phyloP scores from a whole-genome alignment of 2,797 vertebrate species.

The Aulostomus chinensis region DNA sequence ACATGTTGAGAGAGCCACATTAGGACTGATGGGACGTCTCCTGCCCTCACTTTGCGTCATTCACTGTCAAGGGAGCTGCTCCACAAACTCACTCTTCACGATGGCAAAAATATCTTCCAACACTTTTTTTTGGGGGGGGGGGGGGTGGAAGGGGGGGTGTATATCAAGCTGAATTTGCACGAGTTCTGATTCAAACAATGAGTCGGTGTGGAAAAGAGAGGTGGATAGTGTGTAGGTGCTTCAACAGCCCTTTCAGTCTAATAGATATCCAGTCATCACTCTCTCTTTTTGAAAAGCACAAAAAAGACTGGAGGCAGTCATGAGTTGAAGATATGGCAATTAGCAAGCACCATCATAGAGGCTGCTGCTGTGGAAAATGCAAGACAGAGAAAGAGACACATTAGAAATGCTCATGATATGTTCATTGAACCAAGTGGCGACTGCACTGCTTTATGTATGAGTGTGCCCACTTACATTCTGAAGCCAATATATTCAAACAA shows the following conservation, averaged over 20 bases:
- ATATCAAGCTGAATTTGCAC: no score
- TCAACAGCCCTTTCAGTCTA: no score
- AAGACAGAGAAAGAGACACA: slow-evolving; percentile 15
- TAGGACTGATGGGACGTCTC: no score
- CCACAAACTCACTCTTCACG: no score
- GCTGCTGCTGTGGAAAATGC: slow-evolving; percentile 31
- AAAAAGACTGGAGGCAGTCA: slow-evolving; percentile 33
- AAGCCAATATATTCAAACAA: no score
- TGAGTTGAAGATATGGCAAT: slow-evolving; percentile 51
- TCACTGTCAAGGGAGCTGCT: no score
- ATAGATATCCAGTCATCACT: slow-evolving; percentile 1
- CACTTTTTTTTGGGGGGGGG: no score
- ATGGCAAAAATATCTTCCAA: no score
- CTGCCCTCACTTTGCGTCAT: no score
- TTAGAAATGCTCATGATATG: slow-evolving; percentile 23
- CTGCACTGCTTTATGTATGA: slow-evolving; percentile 9
- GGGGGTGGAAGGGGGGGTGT: no score
- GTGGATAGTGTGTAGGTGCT: neutral
- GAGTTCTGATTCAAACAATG: neutral
- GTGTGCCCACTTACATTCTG: slow-evolving; percentile 13
- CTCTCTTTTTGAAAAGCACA: neutral
- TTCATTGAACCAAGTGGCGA: slow-evolving; percentile 22
- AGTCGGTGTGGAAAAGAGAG: neutral
- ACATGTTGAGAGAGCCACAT: no score
- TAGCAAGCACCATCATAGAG: slow-evolving; percentile 39